phyloP scores from a whole-genome alignment of 2,113 vertebrate genomes.

The Callipepla californica region DNA sequence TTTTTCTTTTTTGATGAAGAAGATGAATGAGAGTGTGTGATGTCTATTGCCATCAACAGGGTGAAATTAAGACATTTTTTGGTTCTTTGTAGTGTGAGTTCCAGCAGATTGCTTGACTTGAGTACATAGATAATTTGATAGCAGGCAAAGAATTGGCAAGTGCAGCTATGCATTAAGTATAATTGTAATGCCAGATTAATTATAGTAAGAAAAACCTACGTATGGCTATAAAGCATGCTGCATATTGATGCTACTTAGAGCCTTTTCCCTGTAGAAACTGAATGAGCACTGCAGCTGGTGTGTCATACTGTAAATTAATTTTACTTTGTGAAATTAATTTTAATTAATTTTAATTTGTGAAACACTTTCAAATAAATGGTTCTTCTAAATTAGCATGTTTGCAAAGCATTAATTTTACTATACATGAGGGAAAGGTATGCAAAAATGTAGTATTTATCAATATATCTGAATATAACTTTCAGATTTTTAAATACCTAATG shows the following conservation, averaged over 20 bases:
- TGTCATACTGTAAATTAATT: slow-evolving; percentile 25
- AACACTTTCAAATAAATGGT: not conserved
- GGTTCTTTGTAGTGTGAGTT: not conserved
- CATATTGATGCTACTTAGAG: not conserved
- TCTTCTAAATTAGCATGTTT: not conserved
- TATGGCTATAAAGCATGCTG: not conserved
- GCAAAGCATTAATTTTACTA: not conserved
- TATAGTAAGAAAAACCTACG: not conserved
- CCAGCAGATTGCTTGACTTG: not conserved
- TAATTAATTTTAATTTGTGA: slow-evolving; percentile 33
- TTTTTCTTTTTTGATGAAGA: not conserved
- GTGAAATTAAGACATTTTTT: not conserved
- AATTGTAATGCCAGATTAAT: not conserved
- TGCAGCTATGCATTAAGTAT: not conserved
- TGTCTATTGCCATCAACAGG: not conserved
- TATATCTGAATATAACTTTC: not conserved
- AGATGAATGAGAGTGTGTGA: not conserved
- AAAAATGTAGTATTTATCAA: not conserved
- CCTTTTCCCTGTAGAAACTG: slow-evolving; percentile 4
- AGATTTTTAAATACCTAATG: not conserved
- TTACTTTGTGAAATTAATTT: no score
- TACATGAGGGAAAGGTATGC: not conserved
- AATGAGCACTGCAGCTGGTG: not conserved
- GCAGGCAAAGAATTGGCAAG: not conserved
- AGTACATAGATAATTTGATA: not conserved